Percentiles rank a stretch among this genome's conserved stretches.
phyloP scores from a whole-genome alignment of 2,888 invertebrate genomes.

The Lasioglossum pauxillum region DNA sequence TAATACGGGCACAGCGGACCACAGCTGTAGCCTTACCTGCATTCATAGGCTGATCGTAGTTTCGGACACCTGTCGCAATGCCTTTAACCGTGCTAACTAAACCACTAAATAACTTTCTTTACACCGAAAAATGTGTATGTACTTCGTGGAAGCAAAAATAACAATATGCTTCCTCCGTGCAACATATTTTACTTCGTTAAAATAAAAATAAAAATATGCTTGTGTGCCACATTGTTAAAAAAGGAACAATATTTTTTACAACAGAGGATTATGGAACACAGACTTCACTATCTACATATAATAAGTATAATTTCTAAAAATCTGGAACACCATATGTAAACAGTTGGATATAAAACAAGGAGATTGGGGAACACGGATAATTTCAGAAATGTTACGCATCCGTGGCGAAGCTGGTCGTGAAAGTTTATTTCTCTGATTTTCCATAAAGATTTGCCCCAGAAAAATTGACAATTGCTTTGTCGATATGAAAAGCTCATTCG shows the following conservation, averaged over 20 bases:
- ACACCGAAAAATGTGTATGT: neutral
- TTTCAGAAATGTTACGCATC: neutral
- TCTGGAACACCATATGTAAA: neutral
- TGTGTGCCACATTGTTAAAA: neutral
- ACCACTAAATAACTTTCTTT: neutral
- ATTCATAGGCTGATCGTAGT: conserved; percentile 1
- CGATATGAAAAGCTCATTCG: conserved; percentile 44
- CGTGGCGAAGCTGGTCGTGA: neutral
- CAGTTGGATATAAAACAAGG: neutral
- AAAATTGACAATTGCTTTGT: conserved; percentile 21
- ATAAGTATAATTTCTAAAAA: neutral
- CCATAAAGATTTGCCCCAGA: conserved; percentile 22
- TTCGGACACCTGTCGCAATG: neutral
- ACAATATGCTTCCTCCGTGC: neutral
- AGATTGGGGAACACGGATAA: neutral
- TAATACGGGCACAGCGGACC: neutral
- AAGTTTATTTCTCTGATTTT: conserved; percentile 29
- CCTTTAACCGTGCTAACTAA: neutral
- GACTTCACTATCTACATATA: neutral
- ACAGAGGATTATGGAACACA: neutral
- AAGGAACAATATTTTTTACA: neutral
- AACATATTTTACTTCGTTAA: neutral
- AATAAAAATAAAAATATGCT: neutral
- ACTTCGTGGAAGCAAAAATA: neutral
- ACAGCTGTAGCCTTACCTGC: neutral